Percentiles rank a stretch among this genome's conserved stretches.
phyloP scores from a whole-genome alignment of 2,113 vertebrate genomes.

The Cavia porcellus region DNA sequence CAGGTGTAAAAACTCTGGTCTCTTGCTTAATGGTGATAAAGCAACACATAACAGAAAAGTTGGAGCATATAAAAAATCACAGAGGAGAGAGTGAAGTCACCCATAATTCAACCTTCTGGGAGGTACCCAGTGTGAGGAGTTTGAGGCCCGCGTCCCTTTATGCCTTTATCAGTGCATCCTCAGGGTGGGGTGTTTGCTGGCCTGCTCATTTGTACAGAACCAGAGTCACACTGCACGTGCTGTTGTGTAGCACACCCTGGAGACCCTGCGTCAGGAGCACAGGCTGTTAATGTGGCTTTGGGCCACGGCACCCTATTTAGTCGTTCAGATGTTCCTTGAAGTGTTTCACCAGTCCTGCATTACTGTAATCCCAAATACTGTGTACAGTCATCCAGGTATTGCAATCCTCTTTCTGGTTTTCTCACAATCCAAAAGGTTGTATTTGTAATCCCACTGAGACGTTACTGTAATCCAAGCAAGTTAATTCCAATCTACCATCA shows the following conservation, averaged over 20 bases:
- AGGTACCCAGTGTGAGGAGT: background rate
- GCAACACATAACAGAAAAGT: background rate
- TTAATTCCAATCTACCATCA: too few species aligned
- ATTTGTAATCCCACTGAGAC: too few species aligned
- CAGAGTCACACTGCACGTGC: background rate
- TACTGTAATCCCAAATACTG: too few species aligned
- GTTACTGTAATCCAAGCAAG: too few species aligned
- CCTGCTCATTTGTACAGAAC: slow-evolving; percentile 36
- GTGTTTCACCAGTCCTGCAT: background rate
- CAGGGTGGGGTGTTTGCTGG: background rate
- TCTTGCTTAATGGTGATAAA: background rate
- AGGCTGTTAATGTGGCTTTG: background rate
- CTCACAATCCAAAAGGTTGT: too few species aligned
- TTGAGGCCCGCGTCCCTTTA: background rate
- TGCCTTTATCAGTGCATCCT: background rate
- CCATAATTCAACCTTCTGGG: background rate
- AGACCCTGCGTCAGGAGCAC: background rate
- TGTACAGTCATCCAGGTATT: too few species aligned
- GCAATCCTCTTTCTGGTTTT: too few species aligned
- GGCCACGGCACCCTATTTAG: background rate
- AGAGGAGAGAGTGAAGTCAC: background rate
- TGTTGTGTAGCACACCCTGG: slow-evolving; percentile 39
- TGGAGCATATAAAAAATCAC: background rate
- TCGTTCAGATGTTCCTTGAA: rapidly evolving
- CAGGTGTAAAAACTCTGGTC: background rate